Evolutionary conservation across 2,888 invertebrate genomes (phyloP).

Genomic region (Nymphalis polychloros): DNA sequence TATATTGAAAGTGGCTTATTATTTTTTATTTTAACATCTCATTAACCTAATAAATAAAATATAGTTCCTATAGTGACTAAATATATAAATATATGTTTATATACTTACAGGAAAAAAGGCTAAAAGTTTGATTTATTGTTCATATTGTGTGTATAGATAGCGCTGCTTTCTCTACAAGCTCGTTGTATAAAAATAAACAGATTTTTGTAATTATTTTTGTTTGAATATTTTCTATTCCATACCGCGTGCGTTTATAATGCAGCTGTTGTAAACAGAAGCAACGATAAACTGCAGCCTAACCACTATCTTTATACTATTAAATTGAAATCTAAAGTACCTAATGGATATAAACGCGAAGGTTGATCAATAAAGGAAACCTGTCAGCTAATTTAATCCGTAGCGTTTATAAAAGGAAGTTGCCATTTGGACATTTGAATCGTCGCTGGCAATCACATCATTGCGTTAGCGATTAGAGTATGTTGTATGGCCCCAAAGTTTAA

Average conservation of each 20-base stretch:
- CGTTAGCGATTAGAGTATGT: constrained; percentile 46
- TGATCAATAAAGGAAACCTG: constrained; percentile 37
- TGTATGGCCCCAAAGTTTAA: constrained; percentile 50
- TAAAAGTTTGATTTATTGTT: not conserved
- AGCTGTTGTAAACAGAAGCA: constrained; percentile 24
- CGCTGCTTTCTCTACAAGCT: constrained; percentile 13
- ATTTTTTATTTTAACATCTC: not conserved
- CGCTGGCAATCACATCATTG: constrained; percentile 50
- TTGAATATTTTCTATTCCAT: constrained; percentile 22
- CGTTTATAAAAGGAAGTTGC: constrained; percentile 61
- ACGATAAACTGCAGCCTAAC: not conserved
- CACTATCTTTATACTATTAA: not conserved
- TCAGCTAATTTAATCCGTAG: constrained; percentile 44
- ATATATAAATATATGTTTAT: too few species aligned
- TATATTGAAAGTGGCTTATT: constrained; percentile 18
- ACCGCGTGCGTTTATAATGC: constrained; percentile 17
- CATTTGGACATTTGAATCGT: constrained; percentile 63
- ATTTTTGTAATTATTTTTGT: constrained; percentile 29
- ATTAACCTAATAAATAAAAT: too few species aligned
- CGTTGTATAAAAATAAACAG: constrained; percentile 26
- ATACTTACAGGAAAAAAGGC: not conserved
- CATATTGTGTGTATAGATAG: not conserved
- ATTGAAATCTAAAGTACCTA: not conserved
- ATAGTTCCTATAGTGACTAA: too few species aligned
- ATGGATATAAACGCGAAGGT: constrained; percentile 10